Base-by-base conservation (phyloP, 2,888 invertebrate species). In the Cinara cedri region DNA sequence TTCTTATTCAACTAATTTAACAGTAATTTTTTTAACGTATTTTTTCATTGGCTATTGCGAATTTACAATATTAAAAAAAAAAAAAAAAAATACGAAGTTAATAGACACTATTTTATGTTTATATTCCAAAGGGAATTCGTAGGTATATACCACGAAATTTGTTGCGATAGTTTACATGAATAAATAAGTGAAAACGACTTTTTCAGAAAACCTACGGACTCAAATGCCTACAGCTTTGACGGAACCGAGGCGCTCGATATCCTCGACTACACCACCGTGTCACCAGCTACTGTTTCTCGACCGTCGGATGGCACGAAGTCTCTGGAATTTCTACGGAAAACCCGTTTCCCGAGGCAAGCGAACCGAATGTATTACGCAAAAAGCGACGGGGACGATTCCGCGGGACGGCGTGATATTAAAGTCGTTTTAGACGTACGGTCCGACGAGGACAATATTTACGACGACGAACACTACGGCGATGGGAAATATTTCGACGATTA, bases 361-460 rank as follows among this genome's bases (percentile, higher is more conserved):
- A 6, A 19, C 26, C 46, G 19, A 26, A 19, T 4, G 1, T n/a
- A 16, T 6, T 11, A 26, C 9, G 46, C 46, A 26, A 49, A 34
- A 24, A 51, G 21, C 57, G 21, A 51, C 51, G 21, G 51, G 3
- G 42, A 51, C 34, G 51, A 42, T 24, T 49, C 3, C 19, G 34
- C 51, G 0, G 11, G 14, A 16, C 34, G 8, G 24, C 26, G 34
- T 34, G 6, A 60, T 13, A 62, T 51, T n/a, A 60, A 70, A 60
- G 21, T n/a, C 11, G 2, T 51, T 13, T 62, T 78, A 34, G 60
- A 78, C 51, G 21, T 70, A n/a, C 19, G 49, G 51, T 19, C 78
- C 9, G 34, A 42, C 9, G 34, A 42, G 24, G 26, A 62, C 0
- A 16, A 70, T 14, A 57, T 34, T 62, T 34, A 68, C 19, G 21